phyloP scores from a whole-genome alignment of 2,888 invertebrate genomes.

The Himalopsyche kuldschensis region DNA sequence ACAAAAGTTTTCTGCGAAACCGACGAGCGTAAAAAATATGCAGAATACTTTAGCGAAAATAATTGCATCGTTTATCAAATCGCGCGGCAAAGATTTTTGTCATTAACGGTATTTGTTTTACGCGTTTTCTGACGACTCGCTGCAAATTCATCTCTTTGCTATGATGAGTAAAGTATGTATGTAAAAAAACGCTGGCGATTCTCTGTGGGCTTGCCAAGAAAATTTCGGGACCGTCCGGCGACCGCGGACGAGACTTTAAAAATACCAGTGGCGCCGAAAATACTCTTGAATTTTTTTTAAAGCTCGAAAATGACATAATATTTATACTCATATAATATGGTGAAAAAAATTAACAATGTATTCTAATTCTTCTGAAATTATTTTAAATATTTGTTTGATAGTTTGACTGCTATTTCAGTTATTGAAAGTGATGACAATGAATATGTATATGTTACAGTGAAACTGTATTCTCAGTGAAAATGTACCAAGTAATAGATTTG shows the following conservation, averaged over 20 bases:
- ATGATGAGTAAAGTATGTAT: background rate
- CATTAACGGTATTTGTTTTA: conserved; percentile 30
- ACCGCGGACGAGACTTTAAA: background rate
- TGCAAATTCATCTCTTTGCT: background rate
- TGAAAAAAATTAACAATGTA: too few species aligned
- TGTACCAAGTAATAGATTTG: too few species aligned
- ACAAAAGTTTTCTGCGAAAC: conserved; percentile 1
- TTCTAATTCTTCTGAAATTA: too few species aligned
- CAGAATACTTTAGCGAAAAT: conserved; percentile 13
- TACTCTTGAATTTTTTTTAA: background rate
- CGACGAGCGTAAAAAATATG: background rate
- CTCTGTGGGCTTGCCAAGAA: conserved; percentile 27
- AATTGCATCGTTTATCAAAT: conserved; percentile 36
- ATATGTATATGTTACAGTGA: too few species aligned
- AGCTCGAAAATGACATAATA: background rate
- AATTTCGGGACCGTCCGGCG: conserved; percentile 3
- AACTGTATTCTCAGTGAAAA: too few species aligned
- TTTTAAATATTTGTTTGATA: too few species aligned
- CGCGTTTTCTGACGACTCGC: conserved; percentile 16
- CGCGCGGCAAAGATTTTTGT: conserved; percentile 19
- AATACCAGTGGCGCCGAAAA: background rate
- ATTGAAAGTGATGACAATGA: too few species aligned
- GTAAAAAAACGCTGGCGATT: background rate
- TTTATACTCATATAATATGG: too few species aligned
- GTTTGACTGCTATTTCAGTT: too few species aligned